Base-by-base conservation (phyloP, 1,140 invertebrate species). In the Eumeta japonica region DNA sequence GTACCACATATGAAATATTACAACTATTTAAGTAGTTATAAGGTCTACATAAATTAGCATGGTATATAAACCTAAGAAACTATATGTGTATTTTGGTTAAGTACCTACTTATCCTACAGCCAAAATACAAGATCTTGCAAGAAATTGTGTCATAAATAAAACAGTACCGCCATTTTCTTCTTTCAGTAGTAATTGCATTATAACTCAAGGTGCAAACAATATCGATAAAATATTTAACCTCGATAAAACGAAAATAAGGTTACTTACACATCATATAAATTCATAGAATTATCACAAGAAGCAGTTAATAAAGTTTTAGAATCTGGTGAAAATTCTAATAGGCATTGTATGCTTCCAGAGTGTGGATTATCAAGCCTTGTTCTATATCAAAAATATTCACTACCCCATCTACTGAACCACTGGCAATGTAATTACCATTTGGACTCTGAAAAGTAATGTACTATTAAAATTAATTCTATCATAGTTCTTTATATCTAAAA, bases 311-410 rank as follows among this genome's bases (percentile, higher is more conserved):
- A 71, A 28, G 94, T 76, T 53, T 92, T 85, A 1, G 92, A 95
- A 68, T 97, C 92, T 0, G 91, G 90, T 2, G 94, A 97, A 61
- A 98, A 97, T 89, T 50, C 94, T 79, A 27, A 98, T 91, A 2
- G 92, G 89, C 85, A 95, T 90, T 19, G 90, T 91, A 65, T 98
- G 92, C 93, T 80, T 96, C 92, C 17, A 97, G 72, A 0, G 92
- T 94, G 54, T 95, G 90, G 2, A 92, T 81, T 3, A 96, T 78
- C 76, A 94, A 95, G 40, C 89, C 90, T 42, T 92, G 87, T 1
- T 83, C 81, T 18, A 95, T 88, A 76, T 98, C 93, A 72, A 97
- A 94, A 17, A 97, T 86, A 59, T 92, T 93, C 5, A 97, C 93
- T 45, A 93, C 90, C 2, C 94, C 94, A 74, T 96, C 92, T 48